These are phyloP conservation scores for Rhea pennata DNA, from an alignment of 2,113 vertebrate genomes.

Conservation along the genomic window DNA sequence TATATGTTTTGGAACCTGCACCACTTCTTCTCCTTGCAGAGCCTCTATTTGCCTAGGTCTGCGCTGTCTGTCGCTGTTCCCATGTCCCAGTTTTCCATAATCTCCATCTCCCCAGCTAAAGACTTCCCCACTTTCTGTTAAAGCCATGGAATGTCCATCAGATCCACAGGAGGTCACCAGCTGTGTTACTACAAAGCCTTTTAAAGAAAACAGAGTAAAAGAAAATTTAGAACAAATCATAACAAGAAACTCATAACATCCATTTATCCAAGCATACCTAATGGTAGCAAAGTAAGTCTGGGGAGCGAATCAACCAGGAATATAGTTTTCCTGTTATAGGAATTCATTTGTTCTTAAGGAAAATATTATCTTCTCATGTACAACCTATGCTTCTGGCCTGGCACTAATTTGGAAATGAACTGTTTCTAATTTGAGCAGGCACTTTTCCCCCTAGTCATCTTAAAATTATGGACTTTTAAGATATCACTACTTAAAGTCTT, in stretches of 20 bases:
- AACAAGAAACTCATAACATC: neutral
- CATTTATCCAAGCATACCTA: neutral
- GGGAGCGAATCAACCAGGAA: neutral
- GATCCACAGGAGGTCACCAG: slow-evolving; percentile 86
- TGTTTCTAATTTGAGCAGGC: neutral
- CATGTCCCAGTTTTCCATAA: slow-evolving; percentile 85
- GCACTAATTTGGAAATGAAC: neutral
- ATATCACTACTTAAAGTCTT: neutral
- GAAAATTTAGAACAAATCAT: neutral
- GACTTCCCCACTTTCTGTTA: slow-evolving; percentile 86
- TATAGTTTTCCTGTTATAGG: neutral
- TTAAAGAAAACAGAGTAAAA: neutral
- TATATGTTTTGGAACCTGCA: slow-evolving; percentile 74
- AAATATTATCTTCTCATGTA: neutral
- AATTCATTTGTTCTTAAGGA: neutral
- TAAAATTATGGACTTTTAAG: slow-evolving; percentile 12
- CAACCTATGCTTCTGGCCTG: neutral
- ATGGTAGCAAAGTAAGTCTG: neutral
- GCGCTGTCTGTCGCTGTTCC: slow-evolving; percentile 84
- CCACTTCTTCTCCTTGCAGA: slow-evolving; percentile 86
- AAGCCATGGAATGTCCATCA: slow-evolving; percentile 86
- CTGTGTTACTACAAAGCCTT: slow-evolving; percentile 87
- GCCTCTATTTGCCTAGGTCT: slow-evolving; percentile 85
- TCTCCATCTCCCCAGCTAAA: slow-evolving; percentile 89
- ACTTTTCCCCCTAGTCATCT: neutral